Evolutionary conservation across 1,140 invertebrate species (phyloP).

Genomic region (Plectus sambesii): DNA sequence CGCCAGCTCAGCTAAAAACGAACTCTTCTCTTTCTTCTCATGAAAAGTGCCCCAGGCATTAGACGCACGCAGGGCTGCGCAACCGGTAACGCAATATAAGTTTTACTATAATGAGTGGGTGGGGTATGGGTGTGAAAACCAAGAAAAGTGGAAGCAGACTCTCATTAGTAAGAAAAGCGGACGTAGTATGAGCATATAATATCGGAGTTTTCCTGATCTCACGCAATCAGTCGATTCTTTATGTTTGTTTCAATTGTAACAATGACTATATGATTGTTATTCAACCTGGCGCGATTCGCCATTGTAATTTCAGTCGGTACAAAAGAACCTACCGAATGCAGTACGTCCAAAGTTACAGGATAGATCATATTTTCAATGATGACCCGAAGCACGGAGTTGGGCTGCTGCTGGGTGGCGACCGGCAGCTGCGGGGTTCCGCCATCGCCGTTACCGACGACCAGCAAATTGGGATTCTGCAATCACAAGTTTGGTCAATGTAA

Average conservation of each 20-base stretch:
- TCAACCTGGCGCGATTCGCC: neutral
- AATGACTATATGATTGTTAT: neutral
- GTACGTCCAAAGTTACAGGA: constrained; percentile 87
- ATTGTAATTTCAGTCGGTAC: neutral
- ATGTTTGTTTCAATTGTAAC: constrained; percentile 3
- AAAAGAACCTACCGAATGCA: constrained; percentile 62
- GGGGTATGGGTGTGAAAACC: too few species aligned
- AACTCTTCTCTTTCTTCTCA: too few species aligned
- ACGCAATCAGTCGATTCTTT: too few species aligned
- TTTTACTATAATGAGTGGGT: too few species aligned
- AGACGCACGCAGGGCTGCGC: too few species aligned
- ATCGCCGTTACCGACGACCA: constrained; percentile 56
- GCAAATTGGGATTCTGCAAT: constrained; percentile 46
- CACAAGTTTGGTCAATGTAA: too few species aligned
- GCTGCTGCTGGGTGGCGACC: constrained; percentile 39
- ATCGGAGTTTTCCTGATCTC: too few species aligned
- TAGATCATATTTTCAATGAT: constrained; percentile 97
- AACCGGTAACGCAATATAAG: too few species aligned
- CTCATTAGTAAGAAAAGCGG: too few species aligned
- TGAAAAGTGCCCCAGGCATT: too few species aligned
- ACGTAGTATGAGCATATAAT: neutral
- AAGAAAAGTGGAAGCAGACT: too few species aligned
- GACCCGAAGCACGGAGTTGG: constrained; percentile 71
- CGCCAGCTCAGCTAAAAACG: too few species aligned
- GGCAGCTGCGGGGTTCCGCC: constrained; percentile 21